These are phyloP conservation scores for Rostratula benghalensis DNA, from an alignment of 2,113 vertebrate genomes.

Conservation along the genomic window DNA sequence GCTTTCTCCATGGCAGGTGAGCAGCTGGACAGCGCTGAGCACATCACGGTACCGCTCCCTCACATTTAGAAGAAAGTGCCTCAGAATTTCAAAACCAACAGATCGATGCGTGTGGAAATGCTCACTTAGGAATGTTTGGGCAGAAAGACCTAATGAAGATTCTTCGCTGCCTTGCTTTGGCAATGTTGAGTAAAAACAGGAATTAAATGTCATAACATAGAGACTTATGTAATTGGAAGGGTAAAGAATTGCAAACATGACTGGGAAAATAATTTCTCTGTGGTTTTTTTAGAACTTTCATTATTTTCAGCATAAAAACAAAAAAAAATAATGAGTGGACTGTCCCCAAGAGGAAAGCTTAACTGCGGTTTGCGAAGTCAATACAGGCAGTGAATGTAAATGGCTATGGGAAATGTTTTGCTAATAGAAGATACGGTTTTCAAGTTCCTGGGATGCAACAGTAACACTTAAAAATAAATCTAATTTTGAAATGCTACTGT, in stretches of 20 bases:
- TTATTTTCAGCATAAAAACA: constrained; percentile 55
- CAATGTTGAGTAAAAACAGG: constrained; percentile 59
- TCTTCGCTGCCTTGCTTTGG: constrained; percentile 49
- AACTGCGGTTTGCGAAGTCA: constrained; percentile 37
- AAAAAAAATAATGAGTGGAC: background rate
- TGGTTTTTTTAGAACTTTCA: constrained; percentile 53
- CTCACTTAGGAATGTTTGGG: constrained; percentile 26
- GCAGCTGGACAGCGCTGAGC: background rate
- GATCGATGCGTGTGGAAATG: constrained; percentile 55
- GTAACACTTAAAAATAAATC: constrained; percentile 52
- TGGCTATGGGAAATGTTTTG: constrained; percentile 61
- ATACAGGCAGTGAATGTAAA: constrained; percentile 48
- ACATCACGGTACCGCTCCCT: background rate
- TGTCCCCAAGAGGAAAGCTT: constrained; percentile 52
- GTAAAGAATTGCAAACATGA: constrained; percentile 62
- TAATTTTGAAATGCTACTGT: constrained; percentile 55
- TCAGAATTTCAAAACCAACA: constrained; percentile 11
- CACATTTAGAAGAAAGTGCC: background rate
- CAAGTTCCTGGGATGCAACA: constrained; percentile 37
- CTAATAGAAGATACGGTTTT: constrained; percentile 26
- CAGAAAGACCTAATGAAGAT: constrained; percentile 26
- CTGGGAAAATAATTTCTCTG: constrained; percentile 66
- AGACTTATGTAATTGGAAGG: constrained; percentile 61
- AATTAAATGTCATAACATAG: constrained; percentile 68
- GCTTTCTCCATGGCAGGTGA: background rate